Evolutionary conservation across 30 jellyfish, hydroid and myxozoan genomes (phyloP), one percentile per base, ranked within the genome.

Genomic region (Aurelia coerulea): DNA sequence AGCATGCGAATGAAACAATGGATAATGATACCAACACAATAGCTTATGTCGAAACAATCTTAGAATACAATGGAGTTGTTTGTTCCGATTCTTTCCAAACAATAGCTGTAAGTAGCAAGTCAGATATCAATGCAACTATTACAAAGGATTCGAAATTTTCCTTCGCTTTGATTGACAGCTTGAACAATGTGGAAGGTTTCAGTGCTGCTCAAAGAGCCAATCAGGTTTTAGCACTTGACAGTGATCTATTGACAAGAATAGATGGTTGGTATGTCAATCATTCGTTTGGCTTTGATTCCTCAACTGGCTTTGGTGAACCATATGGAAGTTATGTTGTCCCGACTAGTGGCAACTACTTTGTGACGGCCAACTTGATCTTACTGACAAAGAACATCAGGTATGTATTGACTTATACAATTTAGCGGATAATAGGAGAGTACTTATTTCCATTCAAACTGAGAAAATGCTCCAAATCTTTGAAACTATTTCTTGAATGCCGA

Each of bases 101-200:
- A 7, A n/a, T 79, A 7, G 14, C 32, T 34, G 32, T 79, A 10
- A 64, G 19, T 4, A 19, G 56, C 42, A n/a, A 39, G 15, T 5
- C 34, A 10, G 13, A 16, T 19, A 32, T 73, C 62, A 84, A 65
- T 41, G 16, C 71, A 33, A 84, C 93, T 7, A 18, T 84, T 1
- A 14, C 58, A 19, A 52, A 49, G 15, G 62, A 49, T 17, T 84
- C 93, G 19, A 23, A 75, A 11, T 46, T 73, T 17, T 59, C 83
- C 2, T 74, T 84, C 62, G 86, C 83, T 29, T 49, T 84, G 65
- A 62, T 73, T 64, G 83, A 74, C 68, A 33, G 39, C 17, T 35
- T 77, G 10, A 11, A 8, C 18, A 59, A 73, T 68, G 78, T 84
- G n/a, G 88, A 84, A 65, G 93, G 93, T n/a, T 84, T 84, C 87